Conservation (phyloP, 2,797 vertebrate genomes). For the Poeciliopsis presidionis region DNA sequence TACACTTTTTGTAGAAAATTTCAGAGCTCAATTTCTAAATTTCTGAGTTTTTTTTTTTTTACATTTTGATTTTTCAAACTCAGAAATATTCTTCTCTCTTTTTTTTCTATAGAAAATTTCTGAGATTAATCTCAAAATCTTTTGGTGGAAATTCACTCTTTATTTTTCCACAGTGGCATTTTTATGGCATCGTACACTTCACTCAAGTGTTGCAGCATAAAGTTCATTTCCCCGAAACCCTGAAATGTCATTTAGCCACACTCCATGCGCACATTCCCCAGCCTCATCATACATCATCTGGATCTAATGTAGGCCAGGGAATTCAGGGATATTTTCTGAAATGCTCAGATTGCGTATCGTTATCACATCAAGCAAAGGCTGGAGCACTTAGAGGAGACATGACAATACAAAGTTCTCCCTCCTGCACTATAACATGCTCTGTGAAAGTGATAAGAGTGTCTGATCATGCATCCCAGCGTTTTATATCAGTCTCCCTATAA, state of each 20-base stretch:
- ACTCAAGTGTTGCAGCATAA: conserved; percentile 51
- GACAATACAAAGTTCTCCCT: conserved; percentile 74
- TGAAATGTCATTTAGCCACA: conserved; percentile 68
- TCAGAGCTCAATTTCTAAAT: too few species aligned
- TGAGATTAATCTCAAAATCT: too few species aligned
- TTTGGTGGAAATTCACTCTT: too few species aligned
- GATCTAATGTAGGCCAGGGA: conserved; percentile 56
- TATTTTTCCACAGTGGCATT: too few species aligned
- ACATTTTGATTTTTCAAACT: too few species aligned
- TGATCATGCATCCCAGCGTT: conserved; percentile 74
- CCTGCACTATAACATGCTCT: conserved; percentile 69
- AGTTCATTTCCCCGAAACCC: conserved; percentile 58
- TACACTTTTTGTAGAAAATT: too few species aligned
- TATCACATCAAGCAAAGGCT: conserved; percentile 69
- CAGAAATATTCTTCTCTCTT: too few species aligned
- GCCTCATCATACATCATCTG: conserved; percentile 59
- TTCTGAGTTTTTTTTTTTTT: too few species aligned
- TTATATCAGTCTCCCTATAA: conserved; percentile 75
- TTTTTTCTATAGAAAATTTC: too few species aligned
- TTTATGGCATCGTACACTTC: background rate
- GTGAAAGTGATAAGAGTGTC: conserved; percentile 75
- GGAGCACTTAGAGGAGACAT: conserved; percentile 76
- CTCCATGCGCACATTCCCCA: conserved; percentile 49
- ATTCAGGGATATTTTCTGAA: conserved; percentile 53
- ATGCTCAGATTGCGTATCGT: conserved; percentile 52